phyloP scores from a whole-genome alignment of 1,140 invertebrate species.

The Proctacanthus coquilletti region DNA sequence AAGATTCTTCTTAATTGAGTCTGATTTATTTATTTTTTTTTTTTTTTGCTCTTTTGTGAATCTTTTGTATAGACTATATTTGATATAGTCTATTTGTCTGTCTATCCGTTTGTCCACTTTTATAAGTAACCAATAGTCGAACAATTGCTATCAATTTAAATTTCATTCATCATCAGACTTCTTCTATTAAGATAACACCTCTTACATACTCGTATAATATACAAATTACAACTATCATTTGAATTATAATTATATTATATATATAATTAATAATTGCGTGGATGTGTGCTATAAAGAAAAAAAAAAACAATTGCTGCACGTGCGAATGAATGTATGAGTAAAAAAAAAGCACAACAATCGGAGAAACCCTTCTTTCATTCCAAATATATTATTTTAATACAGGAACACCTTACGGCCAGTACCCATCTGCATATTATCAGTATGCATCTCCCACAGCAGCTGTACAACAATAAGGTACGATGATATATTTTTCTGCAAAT shows the following conservation, averaged over 20 bases:
- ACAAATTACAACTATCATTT: background rate
- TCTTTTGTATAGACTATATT: background rate
- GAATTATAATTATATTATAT: background rate
- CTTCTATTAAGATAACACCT: no score
- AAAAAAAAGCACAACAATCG: background rate
- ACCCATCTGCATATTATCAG: constrained; percentile 4
- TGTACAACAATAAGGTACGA: constrained; percentile 5
- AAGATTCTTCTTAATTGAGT: no score
- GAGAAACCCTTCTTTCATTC: background rate
- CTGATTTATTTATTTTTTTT: background rate
- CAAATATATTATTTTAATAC: background rate
- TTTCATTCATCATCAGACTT: no score
- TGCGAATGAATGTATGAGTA: background rate
- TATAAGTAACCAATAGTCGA: no score
- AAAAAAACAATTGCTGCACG: background rate
- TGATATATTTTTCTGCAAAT: background rate
- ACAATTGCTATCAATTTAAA: no score
- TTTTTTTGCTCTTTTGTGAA: constrained; percentile 1
- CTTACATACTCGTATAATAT: background rate
- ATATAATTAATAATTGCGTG: background rate
- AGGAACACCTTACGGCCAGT: constrained; percentile 5
- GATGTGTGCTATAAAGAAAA: background rate
- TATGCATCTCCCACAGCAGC: constrained; percentile 5
- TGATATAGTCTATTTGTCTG: no score
- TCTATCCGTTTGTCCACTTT: no score